These are phyloP conservation scores for Scomber colias DNA, from an alignment of 2,113 vertebrate species.

Conservation along the genomic window DNA sequence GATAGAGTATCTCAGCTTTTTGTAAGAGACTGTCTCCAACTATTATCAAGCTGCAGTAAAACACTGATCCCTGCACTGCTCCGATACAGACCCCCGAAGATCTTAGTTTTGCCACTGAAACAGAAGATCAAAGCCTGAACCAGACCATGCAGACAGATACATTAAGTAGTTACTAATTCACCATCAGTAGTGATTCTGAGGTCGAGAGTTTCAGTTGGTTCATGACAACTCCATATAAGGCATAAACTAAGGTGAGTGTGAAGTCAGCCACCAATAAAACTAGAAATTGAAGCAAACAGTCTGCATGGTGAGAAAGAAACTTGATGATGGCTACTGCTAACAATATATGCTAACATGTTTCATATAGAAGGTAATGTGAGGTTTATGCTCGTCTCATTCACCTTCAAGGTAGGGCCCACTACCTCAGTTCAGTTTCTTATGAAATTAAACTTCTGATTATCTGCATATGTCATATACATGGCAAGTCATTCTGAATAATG, in stretches of 20 bases:
- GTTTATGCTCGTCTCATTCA: too few relatives aligned
- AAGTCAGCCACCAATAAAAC: not conserved
- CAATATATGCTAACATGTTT: too few relatives aligned
- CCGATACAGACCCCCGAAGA: conserved; percentile 16
- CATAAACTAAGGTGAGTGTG: not conserved
- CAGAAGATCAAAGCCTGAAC: conserved; percentile 37
- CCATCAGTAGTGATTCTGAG: not conserved
- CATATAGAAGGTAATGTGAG: too few relatives aligned
- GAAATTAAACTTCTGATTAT: conserved; percentile 1
- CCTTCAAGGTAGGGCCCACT: too few relatives aligned
- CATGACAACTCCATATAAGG: not conserved
- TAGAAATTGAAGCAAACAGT: not conserved
- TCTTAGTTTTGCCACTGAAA: not conserved
- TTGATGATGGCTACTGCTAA: too few relatives aligned
- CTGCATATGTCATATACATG: not conserved
- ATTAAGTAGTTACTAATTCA: conserved; percentile 20
- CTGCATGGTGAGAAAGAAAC: not conserved
- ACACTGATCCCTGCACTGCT: conserved; percentile 34
- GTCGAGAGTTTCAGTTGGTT: not conserved
- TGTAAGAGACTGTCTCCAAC: conserved; percentile 53
- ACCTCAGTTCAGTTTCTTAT: not conserved
- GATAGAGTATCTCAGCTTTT: conserved; percentile 63
- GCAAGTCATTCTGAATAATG: too few relatives aligned
- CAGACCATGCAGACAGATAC: not conserved
- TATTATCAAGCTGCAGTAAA: conserved; percentile 60